Base-by-base conservation (phyloP, 2,888 invertebrate genomes). In the Drosophila colorata region DNA sequence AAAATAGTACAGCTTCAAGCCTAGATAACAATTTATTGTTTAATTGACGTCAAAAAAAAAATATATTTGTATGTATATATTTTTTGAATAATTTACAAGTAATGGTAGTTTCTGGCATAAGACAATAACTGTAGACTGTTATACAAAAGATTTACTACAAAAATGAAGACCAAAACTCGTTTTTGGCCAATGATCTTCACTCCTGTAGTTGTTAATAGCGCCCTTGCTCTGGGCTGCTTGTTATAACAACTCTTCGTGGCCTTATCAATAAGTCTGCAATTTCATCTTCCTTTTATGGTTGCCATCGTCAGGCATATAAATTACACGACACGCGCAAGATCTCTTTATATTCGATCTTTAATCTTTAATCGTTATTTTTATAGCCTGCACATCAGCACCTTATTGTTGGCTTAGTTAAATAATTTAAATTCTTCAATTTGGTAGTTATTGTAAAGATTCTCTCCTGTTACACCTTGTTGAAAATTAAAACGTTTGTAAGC, bases 241-340 rank as follows among this genome's bases (percentile, higher is more conserved):
- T 55, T 37, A 58, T 33, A 47, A 37, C 58, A 52, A 18, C 49
- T 67, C 49, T 51, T 57, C 31, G 11, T 43, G 35, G 58, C 31
- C 4, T 74, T 79, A 74, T 74, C 75, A 69, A 44, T 53, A 44
- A n/a, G 37, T 25, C 40, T 48, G 79, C 51, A 63, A 41, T 55
- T 59, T 74, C 61, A 74, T 74, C 63, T 44, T 25, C 58, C 58
- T 59, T 78, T 74, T 52, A 59, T 56, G 55, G 46, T n/a, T 48
- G 23, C 33, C n/a, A 53, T 11, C 46, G 47, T 35, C 16, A 46
- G 20, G n/a, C 23, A 20, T 48, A 58, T 20, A 43, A 44, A 64
- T 14, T 51, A 44, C 33, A 51, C 16, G 58, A 59, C 75, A 74
- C 75, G 75, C 52, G 75, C 43, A 59, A 35, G 47, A 43, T 56